These are phyloP conservation scores for Oophaga sylvatica DNA, from an alignment of 2,797 vertebrate species.

Conservation along the genomic window DNA sequence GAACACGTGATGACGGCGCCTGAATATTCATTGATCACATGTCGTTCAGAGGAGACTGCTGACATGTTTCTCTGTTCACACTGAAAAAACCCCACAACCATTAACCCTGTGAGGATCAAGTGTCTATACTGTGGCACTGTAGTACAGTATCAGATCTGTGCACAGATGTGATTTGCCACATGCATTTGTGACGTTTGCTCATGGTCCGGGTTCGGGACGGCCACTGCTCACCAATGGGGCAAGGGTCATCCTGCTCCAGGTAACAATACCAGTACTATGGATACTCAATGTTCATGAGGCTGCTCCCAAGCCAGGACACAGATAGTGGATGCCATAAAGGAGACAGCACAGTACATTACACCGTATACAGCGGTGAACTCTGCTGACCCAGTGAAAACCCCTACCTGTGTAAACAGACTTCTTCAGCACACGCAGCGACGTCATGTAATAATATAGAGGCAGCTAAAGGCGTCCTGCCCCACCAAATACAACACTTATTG, in stretches of 20 bases:
- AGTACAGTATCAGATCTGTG: too few species aligned
- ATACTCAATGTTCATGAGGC: too few species aligned
- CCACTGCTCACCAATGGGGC: too few species aligned
- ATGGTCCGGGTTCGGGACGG: too few species aligned
- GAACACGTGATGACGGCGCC: neutral
- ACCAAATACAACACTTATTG: neutral
- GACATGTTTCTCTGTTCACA: neutral
- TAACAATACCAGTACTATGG: too few species aligned
- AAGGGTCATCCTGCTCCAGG: too few species aligned
- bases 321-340: too few species aligned
- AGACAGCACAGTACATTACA: too few species aligned
- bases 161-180: too few species aligned
- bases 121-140: too few species aligned
- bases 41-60: neutral
- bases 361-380: neutral
- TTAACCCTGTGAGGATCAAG: neutral
- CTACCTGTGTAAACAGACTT: neutral
- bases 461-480: neutral
- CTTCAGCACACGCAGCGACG: neutral
- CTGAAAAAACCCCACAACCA: neutral
- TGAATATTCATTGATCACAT: neutral
- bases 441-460: neutral
- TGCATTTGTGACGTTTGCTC: too few species aligned
- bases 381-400: neutral
- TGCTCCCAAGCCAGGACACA: too few species aligned